phyloP scores from a whole-genome alignment of 1,140 invertebrate species.

The Meloidogyne hapla region DNA sequence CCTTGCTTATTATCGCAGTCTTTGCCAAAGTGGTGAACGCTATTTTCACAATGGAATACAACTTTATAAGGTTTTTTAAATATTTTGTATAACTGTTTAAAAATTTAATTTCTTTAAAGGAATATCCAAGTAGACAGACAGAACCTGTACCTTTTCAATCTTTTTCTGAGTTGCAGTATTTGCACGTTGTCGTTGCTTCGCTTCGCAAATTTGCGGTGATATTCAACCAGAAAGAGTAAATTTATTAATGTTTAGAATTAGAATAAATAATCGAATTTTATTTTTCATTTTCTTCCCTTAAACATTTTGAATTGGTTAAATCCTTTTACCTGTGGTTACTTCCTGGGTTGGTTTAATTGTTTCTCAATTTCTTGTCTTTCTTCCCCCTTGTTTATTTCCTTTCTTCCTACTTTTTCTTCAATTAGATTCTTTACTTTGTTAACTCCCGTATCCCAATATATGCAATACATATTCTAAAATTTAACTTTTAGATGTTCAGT shows the following conservation, averaged over 20 bases:
- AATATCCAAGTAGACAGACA: conserved; percentile 15
- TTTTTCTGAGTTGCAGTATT: conserved; percentile 19
- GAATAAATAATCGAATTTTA: too few relatives aligned
- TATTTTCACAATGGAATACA: conserved; percentile 24
- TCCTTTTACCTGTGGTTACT: too few relatives aligned
- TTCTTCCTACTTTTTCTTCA: too few relatives aligned
- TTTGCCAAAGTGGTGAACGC: neutral
- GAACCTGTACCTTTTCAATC: conserved; percentile 12
- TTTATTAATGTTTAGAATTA: neutral
- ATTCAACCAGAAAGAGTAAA: conserved; percentile 20
- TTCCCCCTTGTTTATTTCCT: too few relatives aligned
- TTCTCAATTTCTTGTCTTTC: too few relatives aligned
- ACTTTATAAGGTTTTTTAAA: conserved; percentile 9
- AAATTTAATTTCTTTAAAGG: neutral
- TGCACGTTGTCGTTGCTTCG: conserved; percentile 25
- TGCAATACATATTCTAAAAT: too few relatives aligned
- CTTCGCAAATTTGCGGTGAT: conserved; percentile 20
- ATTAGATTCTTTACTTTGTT: too few relatives aligned
- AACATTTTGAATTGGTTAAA: too few relatives aligned
- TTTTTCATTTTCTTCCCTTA: too few relatives aligned
- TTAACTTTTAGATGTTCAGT: conserved; percentile 15
- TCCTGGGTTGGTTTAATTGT: too few relatives aligned
- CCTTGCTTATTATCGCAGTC: neutral
- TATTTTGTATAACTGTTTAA: neutral
- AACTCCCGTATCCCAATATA: too few relatives aligned